A percentile compares a stretch with the other conserved stretches of the same genome.
phyloP scores from a whole-genome alignment of 2,797 vertebrate genomes.

The Sternarchorhynchus goeldii region DNA sequence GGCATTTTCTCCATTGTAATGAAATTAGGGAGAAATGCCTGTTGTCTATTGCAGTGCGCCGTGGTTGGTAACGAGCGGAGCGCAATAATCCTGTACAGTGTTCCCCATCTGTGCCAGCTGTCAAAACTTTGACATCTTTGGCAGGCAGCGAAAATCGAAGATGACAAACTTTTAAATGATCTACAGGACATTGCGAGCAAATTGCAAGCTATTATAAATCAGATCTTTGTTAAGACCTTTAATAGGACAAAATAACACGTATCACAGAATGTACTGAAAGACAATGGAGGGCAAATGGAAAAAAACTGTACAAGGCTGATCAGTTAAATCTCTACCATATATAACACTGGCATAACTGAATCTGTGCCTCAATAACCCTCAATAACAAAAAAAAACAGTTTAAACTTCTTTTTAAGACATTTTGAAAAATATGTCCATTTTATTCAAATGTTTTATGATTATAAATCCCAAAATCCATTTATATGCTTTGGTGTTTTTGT shows the following conservation, averaged over 20 bases:
- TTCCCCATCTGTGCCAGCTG: constrained; percentile 68
- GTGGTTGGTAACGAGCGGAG: constrained; percentile 67
- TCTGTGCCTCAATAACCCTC: too few species aligned
- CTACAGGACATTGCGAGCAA: constrained; percentile 51
- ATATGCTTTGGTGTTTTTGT: too few species aligned
- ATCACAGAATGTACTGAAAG: not conserved
- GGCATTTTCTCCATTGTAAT: constrained; percentile 80
- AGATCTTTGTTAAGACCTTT: not conserved
- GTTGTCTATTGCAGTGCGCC: constrained; percentile 75
- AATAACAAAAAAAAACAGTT: too few species aligned
- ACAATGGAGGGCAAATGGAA: not conserved
- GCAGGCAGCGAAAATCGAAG: constrained; percentile 72
- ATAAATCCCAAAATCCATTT: too few species aligned
- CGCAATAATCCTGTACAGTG: constrained; percentile 67
- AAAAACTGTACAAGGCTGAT: not conserved
- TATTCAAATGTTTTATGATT: too few species aligned
- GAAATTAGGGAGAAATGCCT: constrained; percentile 82
- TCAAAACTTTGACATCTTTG: constrained; percentile 75
- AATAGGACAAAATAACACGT: constrained; percentile 6
- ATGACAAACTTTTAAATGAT: constrained; percentile 72
- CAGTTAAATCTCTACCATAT: not conserved
- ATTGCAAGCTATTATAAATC: constrained; percentile 27
- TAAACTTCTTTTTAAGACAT: too few species aligned
- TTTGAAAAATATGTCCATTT: too few species aligned
- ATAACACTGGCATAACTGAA: too few species aligned